Conservation (phyloP, 2,113 vertebrate genomes). For the Hippopotamus amphibius region DNA sequence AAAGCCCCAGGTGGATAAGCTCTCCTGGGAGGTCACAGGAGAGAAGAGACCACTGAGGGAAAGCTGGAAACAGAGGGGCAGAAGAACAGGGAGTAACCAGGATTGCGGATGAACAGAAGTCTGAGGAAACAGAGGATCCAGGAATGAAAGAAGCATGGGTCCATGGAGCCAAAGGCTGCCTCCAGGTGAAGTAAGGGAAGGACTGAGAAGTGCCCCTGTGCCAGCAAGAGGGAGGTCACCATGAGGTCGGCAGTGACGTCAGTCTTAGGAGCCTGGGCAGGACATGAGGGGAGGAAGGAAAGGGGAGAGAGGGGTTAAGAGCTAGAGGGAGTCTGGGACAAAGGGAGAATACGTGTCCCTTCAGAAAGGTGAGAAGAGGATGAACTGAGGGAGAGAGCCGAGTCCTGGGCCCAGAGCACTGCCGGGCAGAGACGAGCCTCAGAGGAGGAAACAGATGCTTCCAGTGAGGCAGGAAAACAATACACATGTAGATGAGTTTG, state of each 20-base stretch:
- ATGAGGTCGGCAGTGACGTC: fast-evolving
- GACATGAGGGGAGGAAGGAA: background rate
- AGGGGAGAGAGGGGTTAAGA: background rate
- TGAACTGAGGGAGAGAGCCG: background rate
- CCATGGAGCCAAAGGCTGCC: background rate
- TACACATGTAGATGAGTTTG: background rate
- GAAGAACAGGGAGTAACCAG: background rate
- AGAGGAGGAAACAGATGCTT: no score
- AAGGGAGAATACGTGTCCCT: fast-evolving
- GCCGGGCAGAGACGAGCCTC: background rate
- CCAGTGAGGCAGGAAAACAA: background rate
- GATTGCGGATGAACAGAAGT: background rate
- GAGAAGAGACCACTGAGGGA: background rate
- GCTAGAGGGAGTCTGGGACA: background rate
- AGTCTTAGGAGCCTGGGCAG: background rate
- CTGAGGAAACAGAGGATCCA: background rate
- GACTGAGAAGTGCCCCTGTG: background rate
- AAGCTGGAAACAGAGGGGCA: background rate
- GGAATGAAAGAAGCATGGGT: background rate
- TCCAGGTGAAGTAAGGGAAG: background rate
- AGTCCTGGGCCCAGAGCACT: background rate
- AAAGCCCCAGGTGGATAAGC: background rate
- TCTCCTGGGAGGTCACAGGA: background rate
- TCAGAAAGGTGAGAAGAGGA: background rate
- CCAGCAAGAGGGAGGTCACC: background rate